A percentile compares a stretch with the other conserved stretches of the same genome.
phyloP scores from a whole-genome alignment of 2,797 vertebrate genomes.

The Notamacropus eugenii region DNA sequence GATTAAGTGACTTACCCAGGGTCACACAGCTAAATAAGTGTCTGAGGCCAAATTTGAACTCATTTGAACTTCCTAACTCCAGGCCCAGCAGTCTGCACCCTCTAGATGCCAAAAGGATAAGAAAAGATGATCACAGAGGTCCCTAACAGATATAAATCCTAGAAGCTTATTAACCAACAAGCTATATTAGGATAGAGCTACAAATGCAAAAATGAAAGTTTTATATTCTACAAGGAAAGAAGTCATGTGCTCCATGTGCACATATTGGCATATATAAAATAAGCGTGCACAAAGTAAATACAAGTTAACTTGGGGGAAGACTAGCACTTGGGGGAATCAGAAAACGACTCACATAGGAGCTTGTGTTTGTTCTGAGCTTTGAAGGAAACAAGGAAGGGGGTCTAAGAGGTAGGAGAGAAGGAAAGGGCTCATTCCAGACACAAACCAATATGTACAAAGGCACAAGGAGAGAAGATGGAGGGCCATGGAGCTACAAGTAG shows the following conservation, averaged over 20 bases:
- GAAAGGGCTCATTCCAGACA: not conserved
- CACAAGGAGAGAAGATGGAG: not conserved
- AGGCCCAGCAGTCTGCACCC: not conserved
- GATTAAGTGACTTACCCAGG: not conserved
- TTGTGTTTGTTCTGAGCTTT: not conserved
- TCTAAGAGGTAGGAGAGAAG: not conserved
- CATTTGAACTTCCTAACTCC: not conserved
- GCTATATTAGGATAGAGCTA: not conserved
- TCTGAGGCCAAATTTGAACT: not conserved
- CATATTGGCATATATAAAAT: not conserved
- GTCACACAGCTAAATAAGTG: not conserved
- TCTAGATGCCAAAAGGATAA: not conserved
- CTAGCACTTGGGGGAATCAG: not conserved
- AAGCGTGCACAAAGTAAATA: not conserved
- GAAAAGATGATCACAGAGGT: not conserved
- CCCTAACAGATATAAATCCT: not conserved
- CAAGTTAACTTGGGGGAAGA: not conserved
- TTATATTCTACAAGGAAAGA: not conserved
- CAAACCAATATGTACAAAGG: not conserved
- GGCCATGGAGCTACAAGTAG: not conserved
- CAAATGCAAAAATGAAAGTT: not conserved
- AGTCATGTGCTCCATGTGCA: not conserved
- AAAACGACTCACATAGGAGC: not conserved
- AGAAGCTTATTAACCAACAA: not conserved
- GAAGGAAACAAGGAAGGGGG: not conserved